Percentiles rank a stretch among this genome's conserved stretches.
Evolutionary conservation across 2,888 invertebrate genomes (phyloP).

Genomic region (Acrobasis repandana): DNA sequence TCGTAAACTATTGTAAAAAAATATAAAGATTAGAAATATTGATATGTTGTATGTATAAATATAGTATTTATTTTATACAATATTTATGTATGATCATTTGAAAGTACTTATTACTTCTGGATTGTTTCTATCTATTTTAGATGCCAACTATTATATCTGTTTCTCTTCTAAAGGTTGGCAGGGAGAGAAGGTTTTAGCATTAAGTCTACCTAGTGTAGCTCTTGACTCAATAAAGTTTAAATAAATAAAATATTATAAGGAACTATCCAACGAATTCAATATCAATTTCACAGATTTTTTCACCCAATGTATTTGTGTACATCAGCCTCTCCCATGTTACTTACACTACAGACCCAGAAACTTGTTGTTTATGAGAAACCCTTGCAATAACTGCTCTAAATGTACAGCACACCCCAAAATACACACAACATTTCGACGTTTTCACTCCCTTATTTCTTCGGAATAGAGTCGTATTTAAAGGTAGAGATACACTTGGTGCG

Average conservation of each 20-base stretch:
- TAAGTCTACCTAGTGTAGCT: no score
- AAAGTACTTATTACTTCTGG: no score
- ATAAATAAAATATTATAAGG: neutral
- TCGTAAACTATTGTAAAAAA: no score
- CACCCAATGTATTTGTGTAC: neutral
- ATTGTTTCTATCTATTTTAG: no score
- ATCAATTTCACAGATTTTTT: neutral
- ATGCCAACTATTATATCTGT: no score
- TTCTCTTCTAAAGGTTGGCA: no score
- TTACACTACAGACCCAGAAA: slow-evolving; percentile 3
- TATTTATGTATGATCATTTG: no score
- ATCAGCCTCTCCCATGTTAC: neutral
- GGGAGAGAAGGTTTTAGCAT: no score
- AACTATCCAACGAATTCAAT: neutral
- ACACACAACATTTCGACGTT: neutral
- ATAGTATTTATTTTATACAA: no score
- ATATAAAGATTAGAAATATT: no score
- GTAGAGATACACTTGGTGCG: neutral
- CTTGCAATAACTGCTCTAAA: slow-evolving; percentile 18
- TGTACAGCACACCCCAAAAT: neutral
- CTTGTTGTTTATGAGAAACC: slow-evolving; percentile 17
- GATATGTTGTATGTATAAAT: no score
- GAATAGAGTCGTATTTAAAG: neutral
- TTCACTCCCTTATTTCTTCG: neutral
- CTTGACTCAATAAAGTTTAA: no score